Percentiles rank a stretch among this genome's conserved stretches.
Conservation (phyloP, 2,888 invertebrate genomes). For the Eristalis arbustorum region DNA sequence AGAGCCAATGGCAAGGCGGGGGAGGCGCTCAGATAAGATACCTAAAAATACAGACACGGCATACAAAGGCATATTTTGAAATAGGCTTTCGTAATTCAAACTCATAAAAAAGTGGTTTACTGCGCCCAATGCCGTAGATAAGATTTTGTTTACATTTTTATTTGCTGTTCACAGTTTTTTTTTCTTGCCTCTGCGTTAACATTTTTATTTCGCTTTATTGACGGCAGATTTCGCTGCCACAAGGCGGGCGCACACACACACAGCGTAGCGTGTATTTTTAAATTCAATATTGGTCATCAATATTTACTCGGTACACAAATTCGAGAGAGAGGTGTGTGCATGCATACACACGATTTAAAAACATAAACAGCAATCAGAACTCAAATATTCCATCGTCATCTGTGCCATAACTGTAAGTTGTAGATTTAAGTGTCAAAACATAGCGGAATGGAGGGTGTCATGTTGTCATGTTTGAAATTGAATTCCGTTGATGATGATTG, state of each 20-base stretch:
- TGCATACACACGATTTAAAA: background rate
- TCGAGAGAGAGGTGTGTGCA: background rate
- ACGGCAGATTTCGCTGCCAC: background rate
- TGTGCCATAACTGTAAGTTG: background rate
- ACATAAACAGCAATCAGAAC: background rate
- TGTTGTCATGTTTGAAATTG: background rate
- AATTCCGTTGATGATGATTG: background rate
- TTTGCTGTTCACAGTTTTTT: constrained; percentile 18
- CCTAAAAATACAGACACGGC: constrained; percentile 16
- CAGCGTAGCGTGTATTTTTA: background rate
- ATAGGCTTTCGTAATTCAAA: constrained; percentile 34
- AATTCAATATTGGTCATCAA: constrained; percentile 14
- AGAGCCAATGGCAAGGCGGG: background rate
- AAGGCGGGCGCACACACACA: background rate
- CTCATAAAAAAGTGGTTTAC: constrained; percentile 25
- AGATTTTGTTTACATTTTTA: constrained; percentile 41
- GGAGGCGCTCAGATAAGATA: constrained; percentile 6
- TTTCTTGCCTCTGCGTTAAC: background rate
- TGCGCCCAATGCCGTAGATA: constrained; percentile 33
- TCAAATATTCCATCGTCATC: background rate
- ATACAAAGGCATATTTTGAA: constrained; percentile 10
- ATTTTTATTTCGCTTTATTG: constrained; percentile 1
- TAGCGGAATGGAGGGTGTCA: background rate
- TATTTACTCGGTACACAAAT: background rate
- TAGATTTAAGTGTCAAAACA: background rate